These are phyloP conservation scores for Bombylius discolor DNA, from an alignment of 2,888 invertebrate genomes.

Conservation along the genomic window DNA sequence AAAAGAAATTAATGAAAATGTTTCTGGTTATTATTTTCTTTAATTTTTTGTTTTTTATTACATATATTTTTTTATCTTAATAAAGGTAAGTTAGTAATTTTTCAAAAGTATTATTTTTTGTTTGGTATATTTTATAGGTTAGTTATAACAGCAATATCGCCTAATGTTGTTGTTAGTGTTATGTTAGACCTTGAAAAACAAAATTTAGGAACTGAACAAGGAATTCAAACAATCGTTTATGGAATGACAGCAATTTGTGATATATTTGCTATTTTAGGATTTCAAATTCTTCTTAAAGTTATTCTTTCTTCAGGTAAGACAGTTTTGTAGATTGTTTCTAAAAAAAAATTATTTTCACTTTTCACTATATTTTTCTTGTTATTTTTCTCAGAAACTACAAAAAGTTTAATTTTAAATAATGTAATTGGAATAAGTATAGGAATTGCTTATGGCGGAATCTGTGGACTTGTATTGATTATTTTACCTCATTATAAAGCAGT, in stretches of 20 bases:
- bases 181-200: constrained; percentile 48
- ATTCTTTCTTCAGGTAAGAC: constrained; percentile 47
- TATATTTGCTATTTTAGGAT: constrained; percentile 60
- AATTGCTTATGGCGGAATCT: constrained; percentile 43
- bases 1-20: too few species aligned
- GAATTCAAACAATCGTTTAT: constrained; percentile 56
- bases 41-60: background rate
- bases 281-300: constrained; percentile 51
- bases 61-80: too few species aligned
- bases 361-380: background rate
- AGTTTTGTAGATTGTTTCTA: too few species aligned
- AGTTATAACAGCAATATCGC: constrained; percentile 54
- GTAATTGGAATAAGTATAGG: constrained; percentile 46
- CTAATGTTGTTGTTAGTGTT: constrained; percentile 60
- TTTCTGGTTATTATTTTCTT: too few species aligned
- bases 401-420: background rate
- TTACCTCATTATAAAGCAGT: constrained; percentile 42
- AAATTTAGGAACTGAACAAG: constrained; percentile 50
- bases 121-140: constrained; percentile 34
- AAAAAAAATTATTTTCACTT: too few species aligned
- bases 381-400: background rate
- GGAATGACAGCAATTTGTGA: constrained; percentile 52
- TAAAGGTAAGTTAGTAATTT: too few species aligned
- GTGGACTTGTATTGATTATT: constrained; percentile 48
- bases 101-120: constrained; percentile 4